Evolutionary conservation across 1,140 invertebrate genomes (phyloP).

Genomic region (Matsumurasca onukii): DNA sequence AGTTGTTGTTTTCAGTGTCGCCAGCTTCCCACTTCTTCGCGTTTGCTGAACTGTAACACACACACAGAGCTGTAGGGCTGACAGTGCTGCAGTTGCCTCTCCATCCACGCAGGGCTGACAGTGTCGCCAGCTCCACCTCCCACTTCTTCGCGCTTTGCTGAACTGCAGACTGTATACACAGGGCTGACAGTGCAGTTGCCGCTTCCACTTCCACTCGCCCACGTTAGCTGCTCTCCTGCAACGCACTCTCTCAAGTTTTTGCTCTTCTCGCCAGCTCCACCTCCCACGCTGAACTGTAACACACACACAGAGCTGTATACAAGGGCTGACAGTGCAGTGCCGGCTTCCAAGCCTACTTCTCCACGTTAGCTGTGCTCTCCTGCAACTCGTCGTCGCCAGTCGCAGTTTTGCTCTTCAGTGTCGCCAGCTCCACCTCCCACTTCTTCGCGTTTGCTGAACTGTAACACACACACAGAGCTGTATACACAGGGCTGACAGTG

Average conservation of each 20-base stretch:
- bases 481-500: too few species aligned
- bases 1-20: constrained; percentile 97
- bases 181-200: constrained; percentile 93
- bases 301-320: too few species aligned
- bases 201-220: constrained; percentile 98
- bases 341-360: constrained; percentile 98
- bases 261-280: constrained; percentile 93
- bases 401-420: constrained; percentile 92
- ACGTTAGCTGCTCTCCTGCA: constrained; percentile 98
- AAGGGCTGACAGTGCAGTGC: constrained; percentile 91
- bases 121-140: constrained; percentile 94
- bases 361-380: constrained; percentile 96
- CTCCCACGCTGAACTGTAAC: constrained; percentile 91
- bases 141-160: constrained; percentile 97
- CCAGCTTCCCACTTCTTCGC: constrained; percentile 98
- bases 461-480: too few species aligned
- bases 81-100: constrained; percentile 92
- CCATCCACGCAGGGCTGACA: too few species aligned
- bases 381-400: constrained; percentile 93
- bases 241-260: constrained; percentile 90
- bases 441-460: constrained; percentile 98
- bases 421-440: constrained; percentile 96
- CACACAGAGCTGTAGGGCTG: too few species aligned
- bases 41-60: constrained; percentile 80
- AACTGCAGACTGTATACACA: too few species aligned